phyloP scores from a whole-genome alignment of 1,140 invertebrate genomes.

The Himalopsyche phryganea region DNA sequence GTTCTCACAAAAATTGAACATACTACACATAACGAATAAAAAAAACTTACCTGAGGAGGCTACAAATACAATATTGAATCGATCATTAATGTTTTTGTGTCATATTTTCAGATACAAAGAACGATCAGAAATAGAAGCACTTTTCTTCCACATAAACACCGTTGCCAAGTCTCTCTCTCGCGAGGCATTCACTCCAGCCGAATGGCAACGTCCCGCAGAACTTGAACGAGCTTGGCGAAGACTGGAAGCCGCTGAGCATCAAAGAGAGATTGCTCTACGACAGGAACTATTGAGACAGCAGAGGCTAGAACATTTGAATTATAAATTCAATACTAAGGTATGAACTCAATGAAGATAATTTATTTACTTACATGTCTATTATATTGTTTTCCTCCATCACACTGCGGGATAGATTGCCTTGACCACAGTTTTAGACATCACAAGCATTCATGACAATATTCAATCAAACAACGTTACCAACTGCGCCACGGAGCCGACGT shows the following conservation, averaged over 20 bases:
- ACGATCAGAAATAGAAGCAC: constrained; percentile 92
- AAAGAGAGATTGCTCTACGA: constrained; percentile 86
- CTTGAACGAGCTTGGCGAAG: constrained; percentile 90
- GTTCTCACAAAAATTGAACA: too few species aligned
- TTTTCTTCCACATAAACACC: constrained; percentile 96
- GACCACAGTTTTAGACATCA: too few species aligned
- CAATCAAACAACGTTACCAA: too few species aligned
- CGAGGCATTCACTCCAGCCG: constrained; percentile 82
- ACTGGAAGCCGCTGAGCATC: constrained; percentile 89
- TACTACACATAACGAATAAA: too few species aligned
- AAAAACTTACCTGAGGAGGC: too few species aligned
- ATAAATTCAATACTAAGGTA: constrained; percentile 93
- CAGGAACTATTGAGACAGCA: constrained; percentile 91
- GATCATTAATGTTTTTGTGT: too few species aligned
- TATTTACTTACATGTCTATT: background rate
- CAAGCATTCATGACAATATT: too few species aligned
- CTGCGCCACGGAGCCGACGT: too few species aligned
- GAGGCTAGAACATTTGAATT: constrained; percentile 89
- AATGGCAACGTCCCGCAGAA: constrained; percentile 88
- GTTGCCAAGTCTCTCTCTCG: constrained; percentile 91
- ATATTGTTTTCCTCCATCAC: background rate
- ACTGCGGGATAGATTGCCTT: background rate
- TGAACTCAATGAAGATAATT: background rate
- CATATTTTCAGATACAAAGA: constrained; percentile 84
- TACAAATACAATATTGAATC: too few species aligned